Conservation (phyloP, 2,113 vertebrate genomes). For the Indri indri region DNA sequence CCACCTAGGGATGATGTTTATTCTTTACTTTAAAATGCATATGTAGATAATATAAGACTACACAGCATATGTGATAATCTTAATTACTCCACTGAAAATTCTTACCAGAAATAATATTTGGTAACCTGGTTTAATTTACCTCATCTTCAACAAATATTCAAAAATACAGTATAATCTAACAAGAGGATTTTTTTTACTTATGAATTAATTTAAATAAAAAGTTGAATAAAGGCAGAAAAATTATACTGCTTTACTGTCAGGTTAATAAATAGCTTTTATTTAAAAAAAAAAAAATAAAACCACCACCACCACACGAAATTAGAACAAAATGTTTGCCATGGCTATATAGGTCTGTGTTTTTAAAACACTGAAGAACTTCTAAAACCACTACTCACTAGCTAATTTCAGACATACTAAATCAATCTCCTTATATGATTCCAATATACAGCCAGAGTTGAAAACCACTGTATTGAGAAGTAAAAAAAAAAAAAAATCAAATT, state of each 20-base stretch:
- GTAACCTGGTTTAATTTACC: background rate
- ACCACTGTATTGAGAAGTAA: background rate
- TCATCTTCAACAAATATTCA: slow-evolving; percentile 10
- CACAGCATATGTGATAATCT: background rate
- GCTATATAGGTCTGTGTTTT: background rate
- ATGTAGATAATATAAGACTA: background rate
- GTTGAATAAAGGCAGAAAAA: background rate
- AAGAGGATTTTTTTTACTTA: background rate
- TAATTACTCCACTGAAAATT: background rate
- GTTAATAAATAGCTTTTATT: background rate
- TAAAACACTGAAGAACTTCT: background rate
- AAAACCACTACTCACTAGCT: background rate
- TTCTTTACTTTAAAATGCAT: background rate
- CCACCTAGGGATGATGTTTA: background rate
- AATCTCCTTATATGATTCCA: background rate
- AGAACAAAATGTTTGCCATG: background rate
- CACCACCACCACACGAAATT: background rate
- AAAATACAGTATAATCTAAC: background rate
- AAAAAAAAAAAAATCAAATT: background rate
- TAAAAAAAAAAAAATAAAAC: background rate
- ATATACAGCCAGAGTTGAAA: background rate
- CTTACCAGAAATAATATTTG: background rate
- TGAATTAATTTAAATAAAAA: slow-evolving; percentile 10
- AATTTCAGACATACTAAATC: background rate
- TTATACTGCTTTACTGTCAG: background rate